Evolutionary conservation across 1,140 invertebrate genomes (phyloP).

Genomic region (Acyrthosiphon pisum): DNA sequence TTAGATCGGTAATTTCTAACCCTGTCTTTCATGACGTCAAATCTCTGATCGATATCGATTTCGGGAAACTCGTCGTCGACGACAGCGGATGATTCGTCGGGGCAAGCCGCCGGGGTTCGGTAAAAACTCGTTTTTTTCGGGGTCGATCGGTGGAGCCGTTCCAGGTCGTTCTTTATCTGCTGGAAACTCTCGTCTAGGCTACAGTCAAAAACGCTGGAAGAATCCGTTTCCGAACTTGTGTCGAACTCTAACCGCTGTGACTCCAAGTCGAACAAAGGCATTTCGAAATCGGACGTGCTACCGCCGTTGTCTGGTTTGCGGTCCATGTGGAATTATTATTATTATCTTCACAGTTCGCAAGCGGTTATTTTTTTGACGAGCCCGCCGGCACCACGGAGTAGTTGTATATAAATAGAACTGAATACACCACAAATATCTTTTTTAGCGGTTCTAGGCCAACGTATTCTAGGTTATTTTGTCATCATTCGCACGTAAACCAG

Average conservation of each 20-base stretch:
- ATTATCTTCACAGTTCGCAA: background rate
- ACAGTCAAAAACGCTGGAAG: background rate
- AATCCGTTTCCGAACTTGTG: background rate
- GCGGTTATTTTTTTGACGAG: background rate
- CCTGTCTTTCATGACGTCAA: constrained; percentile 21
- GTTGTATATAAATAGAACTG: constrained; percentile 49
- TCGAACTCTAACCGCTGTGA: background rate
- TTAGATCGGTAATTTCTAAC: constrained; percentile 27
- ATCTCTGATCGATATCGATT: constrained; percentile 12
- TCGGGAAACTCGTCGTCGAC: background rate
- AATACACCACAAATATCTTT: constrained; percentile 29
- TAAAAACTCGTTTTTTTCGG: background rate
- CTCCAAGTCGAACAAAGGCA: background rate
- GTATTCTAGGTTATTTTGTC: constrained; percentile 37
- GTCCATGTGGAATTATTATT: constrained; percentile 12
- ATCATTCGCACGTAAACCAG: background rate
- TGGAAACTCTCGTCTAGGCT: constrained; percentile 25
- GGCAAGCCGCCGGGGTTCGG: background rate
- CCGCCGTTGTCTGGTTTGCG: background rate
- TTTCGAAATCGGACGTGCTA: constrained; percentile 1
- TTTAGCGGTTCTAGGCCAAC: constrained; percentile 23
- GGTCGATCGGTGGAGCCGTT: background rate
- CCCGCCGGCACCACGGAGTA: background rate
- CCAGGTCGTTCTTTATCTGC: constrained; percentile 10
- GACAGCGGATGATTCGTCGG: background rate